Conservation (phyloP, 2,113 vertebrate species). For the Rhea pennata region DNA sequence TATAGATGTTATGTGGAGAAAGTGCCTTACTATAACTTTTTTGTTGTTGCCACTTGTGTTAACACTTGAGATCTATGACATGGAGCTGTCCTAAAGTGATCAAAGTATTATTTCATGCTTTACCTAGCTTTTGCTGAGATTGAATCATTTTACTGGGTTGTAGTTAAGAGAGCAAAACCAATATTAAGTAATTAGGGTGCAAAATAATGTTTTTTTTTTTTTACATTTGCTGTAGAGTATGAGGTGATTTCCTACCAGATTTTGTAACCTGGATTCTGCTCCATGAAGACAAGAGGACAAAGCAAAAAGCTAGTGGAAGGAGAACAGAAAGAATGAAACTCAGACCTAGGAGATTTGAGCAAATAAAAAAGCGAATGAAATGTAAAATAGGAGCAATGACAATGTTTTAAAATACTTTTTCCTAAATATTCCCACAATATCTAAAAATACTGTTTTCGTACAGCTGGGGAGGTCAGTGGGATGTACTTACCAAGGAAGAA, state of each 20-base stretch:
- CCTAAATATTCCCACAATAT: background rate
- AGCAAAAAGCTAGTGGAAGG: background rate
- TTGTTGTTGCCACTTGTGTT: background rate
- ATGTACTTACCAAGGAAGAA: background rate
- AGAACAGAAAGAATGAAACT: background rate
- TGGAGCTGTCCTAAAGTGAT: background rate
- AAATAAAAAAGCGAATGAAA: background rate
- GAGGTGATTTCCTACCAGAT: background rate
- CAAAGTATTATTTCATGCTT: background rate
- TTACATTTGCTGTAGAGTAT: background rate
- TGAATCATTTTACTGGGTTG: background rate
- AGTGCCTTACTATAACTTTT: background rate
- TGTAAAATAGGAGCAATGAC: background rate
- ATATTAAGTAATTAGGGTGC: background rate
- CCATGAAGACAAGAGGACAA: background rate
- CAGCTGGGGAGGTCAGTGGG: background rate
- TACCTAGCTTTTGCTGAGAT: background rate
- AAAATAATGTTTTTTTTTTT: background rate
- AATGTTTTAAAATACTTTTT: background rate
- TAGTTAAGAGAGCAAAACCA: background rate
- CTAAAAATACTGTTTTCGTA: background rate
- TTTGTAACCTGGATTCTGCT: background rate
- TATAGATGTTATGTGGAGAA: background rate
- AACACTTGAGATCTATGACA: background rate
- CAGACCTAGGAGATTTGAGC: background rate